A percentile compares a stretch with the other conserved stretches of the same genome.
Conservation (phyloP, 2,797 vertebrate species). For the Sus cebifrons region DNA sequence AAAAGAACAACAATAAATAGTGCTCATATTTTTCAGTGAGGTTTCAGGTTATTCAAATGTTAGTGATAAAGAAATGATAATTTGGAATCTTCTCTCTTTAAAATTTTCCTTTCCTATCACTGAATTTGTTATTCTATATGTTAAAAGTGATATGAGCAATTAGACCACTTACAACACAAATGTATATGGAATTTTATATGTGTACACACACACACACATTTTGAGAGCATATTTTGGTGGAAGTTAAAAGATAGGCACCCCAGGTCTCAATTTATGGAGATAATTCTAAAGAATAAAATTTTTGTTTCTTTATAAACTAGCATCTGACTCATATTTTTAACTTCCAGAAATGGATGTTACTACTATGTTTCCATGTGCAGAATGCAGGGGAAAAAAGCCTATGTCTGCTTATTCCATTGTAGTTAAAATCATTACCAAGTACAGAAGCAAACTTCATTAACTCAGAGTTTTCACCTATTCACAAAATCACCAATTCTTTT, state of each 20-base stretch:
- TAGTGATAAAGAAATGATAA: not conserved
- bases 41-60: constrained; percentile 11
- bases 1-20: not conserved
- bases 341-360: not conserved
- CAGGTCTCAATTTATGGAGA: not conserved
- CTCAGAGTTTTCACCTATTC: constrained; percentile 39
- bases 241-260: not conserved
- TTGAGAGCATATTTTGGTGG: not conserved
- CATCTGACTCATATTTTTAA: not conserved
- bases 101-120: not conserved
- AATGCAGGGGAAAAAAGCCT: not conserved
- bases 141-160: not conserved
- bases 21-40: constrained; percentile 3
- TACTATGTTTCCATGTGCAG: not conserved
- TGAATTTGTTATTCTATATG: not conserved
- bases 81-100: not conserved
- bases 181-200: too few species aligned
- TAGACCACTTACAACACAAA: not conserved
- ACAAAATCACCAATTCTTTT: constrained; percentile 42
- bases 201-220: not conserved
- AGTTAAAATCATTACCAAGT: constrained; percentile 14
- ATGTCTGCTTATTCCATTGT: not conserved
- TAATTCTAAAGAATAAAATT: not conserved
- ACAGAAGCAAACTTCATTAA: not conserved
- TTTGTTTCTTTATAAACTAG: constrained; percentile 22